Evolutionary conservation across 2,113 vertebrate species (phyloP).

Genomic region (Canis aureus): DNA sequence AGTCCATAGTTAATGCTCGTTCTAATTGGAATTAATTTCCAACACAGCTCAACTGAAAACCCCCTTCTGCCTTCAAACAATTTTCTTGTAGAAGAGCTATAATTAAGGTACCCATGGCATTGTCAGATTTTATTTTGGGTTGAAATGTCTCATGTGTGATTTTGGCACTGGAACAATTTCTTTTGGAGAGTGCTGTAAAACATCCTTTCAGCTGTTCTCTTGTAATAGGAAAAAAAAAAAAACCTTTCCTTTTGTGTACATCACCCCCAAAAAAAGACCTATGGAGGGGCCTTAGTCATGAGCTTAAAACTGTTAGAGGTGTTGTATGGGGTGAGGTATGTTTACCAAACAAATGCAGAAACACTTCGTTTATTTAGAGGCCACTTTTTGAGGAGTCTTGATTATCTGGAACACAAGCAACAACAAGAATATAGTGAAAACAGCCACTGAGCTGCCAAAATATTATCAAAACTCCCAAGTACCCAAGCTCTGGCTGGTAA

Average conservation of each 20-base stretch:
- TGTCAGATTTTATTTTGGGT: slow-evolving; percentile 58
- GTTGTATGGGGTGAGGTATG: not conserved
- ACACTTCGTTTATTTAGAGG: not conserved
- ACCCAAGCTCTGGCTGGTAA: not conserved
- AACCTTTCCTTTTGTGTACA: slow-evolving; percentile 29
- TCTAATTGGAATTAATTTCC: slow-evolving; percentile 38
- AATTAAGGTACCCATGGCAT: slow-evolving; percentile 36
- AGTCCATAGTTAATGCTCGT: not conserved
- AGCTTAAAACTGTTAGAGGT: not conserved
- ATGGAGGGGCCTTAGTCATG: not conserved
- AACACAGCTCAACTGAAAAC: not conserved
- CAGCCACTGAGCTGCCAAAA: not conserved
- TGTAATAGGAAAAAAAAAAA: not conserved
- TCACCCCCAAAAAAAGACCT: not conserved
- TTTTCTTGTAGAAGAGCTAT: slow-evolving; percentile 2
- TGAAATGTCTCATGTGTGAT: slow-evolving; percentile 58
- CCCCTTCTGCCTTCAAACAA: not conserved
- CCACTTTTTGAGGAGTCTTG: not conserved
- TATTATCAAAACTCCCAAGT: slow-evolving; percentile 15
- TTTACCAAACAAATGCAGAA: slow-evolving; percentile 5
- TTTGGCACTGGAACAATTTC: slow-evolving; percentile 58
- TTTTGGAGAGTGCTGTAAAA: slow-evolving; percentile 60
- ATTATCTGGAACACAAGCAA: slow-evolving; percentile 30
- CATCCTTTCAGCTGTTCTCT: slow-evolving; percentile 43
- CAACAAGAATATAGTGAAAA: not conserved